Evolutionary conservation across 1,140 invertebrate species (phyloP).

Genomic region (Meloidogyne chitwoodi): DNA sequence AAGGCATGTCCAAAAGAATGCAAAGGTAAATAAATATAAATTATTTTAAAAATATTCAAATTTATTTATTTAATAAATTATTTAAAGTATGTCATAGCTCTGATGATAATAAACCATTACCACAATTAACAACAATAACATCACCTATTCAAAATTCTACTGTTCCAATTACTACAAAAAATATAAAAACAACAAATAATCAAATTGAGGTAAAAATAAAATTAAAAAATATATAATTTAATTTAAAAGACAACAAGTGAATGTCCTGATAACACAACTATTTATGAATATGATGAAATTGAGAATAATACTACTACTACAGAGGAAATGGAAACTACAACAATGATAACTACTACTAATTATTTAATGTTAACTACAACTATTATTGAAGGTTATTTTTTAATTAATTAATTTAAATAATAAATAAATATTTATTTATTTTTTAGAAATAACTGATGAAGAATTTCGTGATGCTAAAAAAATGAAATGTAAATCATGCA

Average conservation of each 20-base stretch:
- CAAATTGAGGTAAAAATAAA: too few species aligned
- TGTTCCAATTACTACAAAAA: not conserved
- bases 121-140: not conserved
- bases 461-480: constrained; percentile 17
- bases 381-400: not conserved
- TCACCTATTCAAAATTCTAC: not conserved
- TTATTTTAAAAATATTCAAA: not conserved
- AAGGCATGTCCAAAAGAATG: constrained; percentile 16
- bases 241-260: not conserved
- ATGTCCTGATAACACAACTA: not conserved
- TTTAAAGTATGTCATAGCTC: not conserved
- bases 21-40: constrained; percentile 2
- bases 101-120: not conserved
- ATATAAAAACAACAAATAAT: not conserved
- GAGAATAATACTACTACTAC: not conserved
- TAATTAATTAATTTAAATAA: too few species aligned
- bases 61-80: not conserved
- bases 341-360: not conserved
- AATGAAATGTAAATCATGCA: constrained; percentile 24
- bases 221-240: not conserved
- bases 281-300: not conserved
- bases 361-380: not conserved
- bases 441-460: constrained; percentile 17
- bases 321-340: not conserved
- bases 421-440: too few species aligned